Evolutionary conservation across 1,140 invertebrate genomes (phyloP).

Genomic region (Zaprionus africanus): DNA sequence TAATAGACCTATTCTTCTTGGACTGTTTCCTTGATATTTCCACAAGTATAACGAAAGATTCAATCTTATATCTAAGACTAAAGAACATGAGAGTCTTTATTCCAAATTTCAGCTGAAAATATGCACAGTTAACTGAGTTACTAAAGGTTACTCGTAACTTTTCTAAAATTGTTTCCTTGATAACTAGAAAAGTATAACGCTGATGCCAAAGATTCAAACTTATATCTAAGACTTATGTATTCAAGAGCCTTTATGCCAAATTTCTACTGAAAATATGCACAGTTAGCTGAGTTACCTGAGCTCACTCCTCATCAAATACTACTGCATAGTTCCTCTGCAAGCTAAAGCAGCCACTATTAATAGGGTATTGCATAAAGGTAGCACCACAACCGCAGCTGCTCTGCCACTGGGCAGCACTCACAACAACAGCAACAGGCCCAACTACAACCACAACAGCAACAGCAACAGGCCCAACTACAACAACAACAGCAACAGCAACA

Average conservation of each 20-base stretch:
- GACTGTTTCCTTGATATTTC: neutral
- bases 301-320: neutral
- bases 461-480: constrained; percentile 18
- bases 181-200: too few species aligned
- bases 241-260: too few species aligned
- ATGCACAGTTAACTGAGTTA: neutral
- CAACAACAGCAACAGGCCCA: constrained; percentile 15
- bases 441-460: constrained; percentile 1
- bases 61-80: too few species aligned
- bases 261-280: neutral
- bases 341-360: neutral
- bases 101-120: neutral
- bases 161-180: too few species aligned
- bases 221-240: too few species aligned
- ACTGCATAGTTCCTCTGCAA: neutral
- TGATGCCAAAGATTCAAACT: too few species aligned
- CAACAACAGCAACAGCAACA: constrained; percentile 19
- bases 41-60: neutral
- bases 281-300: neutral
- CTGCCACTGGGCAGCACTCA: constrained; percentile 31
- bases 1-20: too few species aligned
- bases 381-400: constrained; percentile 8
- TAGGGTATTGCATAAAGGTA: constrained; percentile 11
- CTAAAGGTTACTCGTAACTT: too few species aligned
- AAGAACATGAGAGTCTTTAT: neutral